Conservation (phyloP, 2,888 invertebrate genomes). For the Mamestra brassicae region DNA sequence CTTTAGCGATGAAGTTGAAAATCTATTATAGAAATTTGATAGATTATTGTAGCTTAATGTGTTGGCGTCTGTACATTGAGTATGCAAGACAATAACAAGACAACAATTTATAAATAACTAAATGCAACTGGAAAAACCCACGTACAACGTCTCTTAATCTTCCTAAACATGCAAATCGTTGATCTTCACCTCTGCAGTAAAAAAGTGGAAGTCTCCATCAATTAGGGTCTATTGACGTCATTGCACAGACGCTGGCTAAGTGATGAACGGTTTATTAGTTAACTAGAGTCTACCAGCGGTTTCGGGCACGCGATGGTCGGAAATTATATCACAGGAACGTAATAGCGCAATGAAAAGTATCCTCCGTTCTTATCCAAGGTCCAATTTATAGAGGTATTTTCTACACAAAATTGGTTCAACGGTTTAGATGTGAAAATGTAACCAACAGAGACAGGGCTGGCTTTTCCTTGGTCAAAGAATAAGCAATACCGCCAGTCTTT, state of each 20-base stretch:
- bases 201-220: constrained; percentile 34
- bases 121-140: constrained; percentile 27
- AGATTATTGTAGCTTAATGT: too few species aligned
- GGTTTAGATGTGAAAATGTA: neutral
- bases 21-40: too few species aligned
- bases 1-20: too few species aligned
- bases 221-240: constrained; percentile 38
- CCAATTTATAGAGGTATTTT: neutral
- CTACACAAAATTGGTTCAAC: neutral
- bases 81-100: neutral
- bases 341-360: neutral
- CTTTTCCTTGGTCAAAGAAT: too few species aligned
- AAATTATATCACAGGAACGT: too few species aligned
- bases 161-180: constrained; percentile 3
- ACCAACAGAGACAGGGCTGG: neutral
- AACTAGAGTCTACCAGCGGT: neutral
- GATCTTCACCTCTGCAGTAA: constrained; percentile 33
- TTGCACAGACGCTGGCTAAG: constrained; percentile 8
- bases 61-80: neutral
- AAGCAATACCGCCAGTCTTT: too few species aligned
- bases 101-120: neutral
- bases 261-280: neutral
- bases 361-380: neutral
- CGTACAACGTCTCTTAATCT: neutral
- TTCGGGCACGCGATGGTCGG: neutral